phyloP scores from a whole-genome alignment of 2,797 vertebrate species.

The Coendou prehensilis region DNA sequence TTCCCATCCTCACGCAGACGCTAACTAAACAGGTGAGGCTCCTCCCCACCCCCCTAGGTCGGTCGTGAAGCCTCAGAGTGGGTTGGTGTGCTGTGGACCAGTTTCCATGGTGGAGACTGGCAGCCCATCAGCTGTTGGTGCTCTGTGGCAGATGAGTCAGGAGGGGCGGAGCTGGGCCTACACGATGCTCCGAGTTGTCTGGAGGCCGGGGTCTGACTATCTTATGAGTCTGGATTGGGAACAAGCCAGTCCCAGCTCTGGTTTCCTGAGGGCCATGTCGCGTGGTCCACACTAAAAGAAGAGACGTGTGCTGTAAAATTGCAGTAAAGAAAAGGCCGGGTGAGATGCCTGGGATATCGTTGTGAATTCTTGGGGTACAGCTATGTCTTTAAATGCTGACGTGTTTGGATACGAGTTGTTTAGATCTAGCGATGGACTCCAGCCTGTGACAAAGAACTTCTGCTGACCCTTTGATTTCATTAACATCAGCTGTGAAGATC shows the following conservation, averaged over 20 bases:
- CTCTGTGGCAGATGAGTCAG: neutral
- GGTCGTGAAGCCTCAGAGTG: accelerated
- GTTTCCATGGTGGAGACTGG: neutral
- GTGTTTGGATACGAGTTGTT: neutral
- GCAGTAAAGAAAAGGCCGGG: neutral
- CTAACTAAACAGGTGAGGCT: conserved; percentile 96
- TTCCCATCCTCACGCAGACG: conserved; percentile 98
- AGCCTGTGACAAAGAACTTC: neutral
- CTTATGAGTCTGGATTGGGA: neutral
- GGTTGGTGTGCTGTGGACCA: neutral
- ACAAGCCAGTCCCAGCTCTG: neutral
- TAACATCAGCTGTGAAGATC: neutral
- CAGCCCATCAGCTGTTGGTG: neutral
- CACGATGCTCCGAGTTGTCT: neutral
- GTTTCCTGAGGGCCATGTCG: neutral
- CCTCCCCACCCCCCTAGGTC: neutral
- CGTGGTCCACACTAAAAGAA: neutral
- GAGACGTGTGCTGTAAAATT: neutral
- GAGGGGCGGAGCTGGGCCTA: neutral
- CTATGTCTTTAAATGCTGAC: neutral
- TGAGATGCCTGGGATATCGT: neutral
- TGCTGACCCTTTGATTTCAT: neutral
- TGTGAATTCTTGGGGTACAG: neutral
- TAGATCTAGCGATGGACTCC: neutral
- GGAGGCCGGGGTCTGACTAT: neutral